These are phyloP conservation scores for Nymphalis urticae DNA, from an alignment of 2,888 invertebrate species.

Conservation along the genomic window DNA sequence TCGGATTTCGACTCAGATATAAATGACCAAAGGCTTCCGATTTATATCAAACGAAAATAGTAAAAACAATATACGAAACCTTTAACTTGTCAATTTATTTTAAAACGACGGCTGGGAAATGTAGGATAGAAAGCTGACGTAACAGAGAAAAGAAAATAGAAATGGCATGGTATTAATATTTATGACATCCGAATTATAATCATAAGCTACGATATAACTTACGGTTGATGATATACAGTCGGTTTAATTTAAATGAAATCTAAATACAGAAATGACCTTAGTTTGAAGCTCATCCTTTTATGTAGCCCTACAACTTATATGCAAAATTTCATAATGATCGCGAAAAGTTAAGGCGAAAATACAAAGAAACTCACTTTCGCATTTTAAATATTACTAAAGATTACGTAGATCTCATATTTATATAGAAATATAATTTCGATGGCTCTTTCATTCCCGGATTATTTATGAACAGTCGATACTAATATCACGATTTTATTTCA, in stretches of 20 bases:
- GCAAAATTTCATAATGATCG: too few relatives aligned
- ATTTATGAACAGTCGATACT: background rate
- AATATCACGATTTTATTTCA: conserved; percentile 1
- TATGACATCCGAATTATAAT: too few relatives aligned
- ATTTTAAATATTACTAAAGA: too few relatives aligned
- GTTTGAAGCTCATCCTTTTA: too few relatives aligned
- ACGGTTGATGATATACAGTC: too few relatives aligned
- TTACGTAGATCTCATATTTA: too few relatives aligned
- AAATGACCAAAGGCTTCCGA: background rate
- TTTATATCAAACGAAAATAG: background rate
- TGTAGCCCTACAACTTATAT: too few relatives aligned
- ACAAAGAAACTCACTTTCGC: too few relatives aligned
- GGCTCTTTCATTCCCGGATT: background rate
- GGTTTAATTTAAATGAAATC: too few relatives aligned
- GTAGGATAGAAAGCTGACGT: conserved; percentile 1
- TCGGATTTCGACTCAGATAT: background rate
- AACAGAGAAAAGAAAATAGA: background rate
- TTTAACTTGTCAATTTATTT: conserved; percentile 5
- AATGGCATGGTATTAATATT: background rate
- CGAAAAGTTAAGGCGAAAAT: too few relatives aligned
- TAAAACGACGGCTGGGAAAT: background rate
- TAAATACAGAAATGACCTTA: too few relatives aligned
- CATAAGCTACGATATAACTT: too few relatives aligned
- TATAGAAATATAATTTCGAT: background rate
- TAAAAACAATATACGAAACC: background rate